Evolutionary conservation across 2,888 invertebrate species (phyloP), one percentile per base, ranked within the genome.

Genomic region (Agrilus mali): DNA sequence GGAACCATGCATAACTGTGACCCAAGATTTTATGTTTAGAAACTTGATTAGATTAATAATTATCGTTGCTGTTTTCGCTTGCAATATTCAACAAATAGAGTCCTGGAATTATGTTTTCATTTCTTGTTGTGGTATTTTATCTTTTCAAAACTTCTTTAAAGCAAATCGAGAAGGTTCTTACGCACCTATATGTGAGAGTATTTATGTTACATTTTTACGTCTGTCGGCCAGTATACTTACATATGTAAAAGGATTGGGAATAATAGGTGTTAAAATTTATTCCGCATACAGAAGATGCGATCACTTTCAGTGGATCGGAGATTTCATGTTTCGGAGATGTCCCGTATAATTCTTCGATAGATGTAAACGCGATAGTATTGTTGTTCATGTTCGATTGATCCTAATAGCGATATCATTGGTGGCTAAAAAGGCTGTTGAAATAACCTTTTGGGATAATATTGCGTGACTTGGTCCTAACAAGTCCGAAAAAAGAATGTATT

Each of bases 321-420:
- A 51, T 49, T 53, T 50, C 53, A 53, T 53, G 52, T 53, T 53
- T 50, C 45, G 38, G 46, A 48, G 49, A 49, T 52, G 53, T 53
- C 52, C 45, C 36, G 53, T 48, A 53, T 53, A 52, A 53, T 53
- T 49, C 45, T 42, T 45, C 47, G 50, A 52, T 50, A 46, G 53
- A 53, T 53, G 52, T 51, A 41, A 47, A 51, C 45, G 44, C 38
- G 53, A 53, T 53, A 52, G 50, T 45, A 53, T 53, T 53, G 53
- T 53, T 51, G 52, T 49, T 50, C 43, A 47, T 49, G 50, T 47
- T 47, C 38, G 45, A 44, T 46, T 41, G 50, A 53, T 51, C 49
- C 47, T 42, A 52, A 51, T 52, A 49, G 38, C 41, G 39, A 10
- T 41, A 27, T 27, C 10, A 10, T 27, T 27, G 27, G 27, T 27